Conservation (phyloP, 2,797 vertebrate genomes). For the Lophotriccus pileatus region DNA sequence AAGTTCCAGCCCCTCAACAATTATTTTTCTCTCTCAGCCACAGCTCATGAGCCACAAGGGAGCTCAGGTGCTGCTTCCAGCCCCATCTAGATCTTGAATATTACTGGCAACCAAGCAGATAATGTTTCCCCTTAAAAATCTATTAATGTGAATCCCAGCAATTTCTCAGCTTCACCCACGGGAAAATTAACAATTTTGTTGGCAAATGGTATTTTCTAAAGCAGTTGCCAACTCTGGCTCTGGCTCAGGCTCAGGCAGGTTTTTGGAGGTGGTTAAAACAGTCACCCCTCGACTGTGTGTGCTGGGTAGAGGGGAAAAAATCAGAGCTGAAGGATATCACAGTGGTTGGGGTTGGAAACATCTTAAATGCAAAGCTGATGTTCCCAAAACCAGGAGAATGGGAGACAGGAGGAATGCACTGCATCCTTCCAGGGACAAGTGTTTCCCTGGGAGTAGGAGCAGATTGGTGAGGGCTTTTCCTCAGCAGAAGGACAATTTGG, state of each 20-base stretch:
- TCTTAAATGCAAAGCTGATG: neutral
- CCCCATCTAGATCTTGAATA: neutral
- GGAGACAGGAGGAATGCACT: neutral
- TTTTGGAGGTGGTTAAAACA: neutral
- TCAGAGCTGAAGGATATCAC: neutral
- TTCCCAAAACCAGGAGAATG: neutral
- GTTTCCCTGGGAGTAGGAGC: neutral
- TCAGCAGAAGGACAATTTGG: neutral
- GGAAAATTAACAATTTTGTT: neutral
- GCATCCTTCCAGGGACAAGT: neutral
- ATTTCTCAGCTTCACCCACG: neutral
- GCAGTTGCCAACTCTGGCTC: neutral
- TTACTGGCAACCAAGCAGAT: neutral
- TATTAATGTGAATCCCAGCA: neutral
- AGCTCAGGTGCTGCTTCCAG: neutral
- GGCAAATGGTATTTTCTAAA: neutral
- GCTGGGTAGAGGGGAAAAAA: neutral
- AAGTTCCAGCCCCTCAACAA: neutral
- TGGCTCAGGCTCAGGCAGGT: neutral
- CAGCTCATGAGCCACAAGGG: neutral
- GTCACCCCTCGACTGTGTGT: rapidly evolving
- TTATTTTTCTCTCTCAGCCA: neutral
- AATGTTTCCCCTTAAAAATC: neutral
- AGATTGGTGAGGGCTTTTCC: neutral
- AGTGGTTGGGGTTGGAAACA: neutral